Conservation (phyloP, 2,797 vertebrate species). For the Lindbergichthys nudifrons region DNA sequence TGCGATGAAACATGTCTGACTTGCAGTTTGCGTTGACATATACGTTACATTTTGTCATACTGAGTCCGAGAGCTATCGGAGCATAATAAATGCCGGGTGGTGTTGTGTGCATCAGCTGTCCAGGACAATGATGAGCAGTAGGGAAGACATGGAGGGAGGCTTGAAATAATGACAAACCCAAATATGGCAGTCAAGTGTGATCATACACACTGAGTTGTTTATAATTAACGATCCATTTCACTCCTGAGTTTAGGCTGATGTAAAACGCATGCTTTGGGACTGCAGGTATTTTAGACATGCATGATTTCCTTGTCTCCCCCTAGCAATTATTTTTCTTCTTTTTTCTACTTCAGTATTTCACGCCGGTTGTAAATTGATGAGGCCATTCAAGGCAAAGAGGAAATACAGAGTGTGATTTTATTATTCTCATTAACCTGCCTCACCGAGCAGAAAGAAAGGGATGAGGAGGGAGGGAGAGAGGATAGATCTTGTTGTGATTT, state of each 20-base stretch:
- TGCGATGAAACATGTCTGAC: slow-evolving; percentile 37
- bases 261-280: slow-evolving; percentile 80
- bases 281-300: slow-evolving; percentile 85
- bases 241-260: slow-evolving; percentile 64
- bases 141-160: slow-evolving; percentile 50
- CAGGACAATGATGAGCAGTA: slow-evolving; percentile 41
- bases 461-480: slow-evolving; percentile 58
- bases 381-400: slow-evolving; percentile 85
- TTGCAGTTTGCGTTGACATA: slow-evolving; percentile 40
- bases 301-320: slow-evolving; percentile 68
- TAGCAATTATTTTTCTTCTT: slow-evolving; percentile 2
- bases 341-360: slow-evolving; percentile 69
- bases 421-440: slow-evolving; percentile 89
- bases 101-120: slow-evolving; percentile 45
- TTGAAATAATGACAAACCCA: slow-evolving; percentile 61
- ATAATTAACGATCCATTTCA: slow-evolving; percentile 72
- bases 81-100: slow-evolving; percentile 6
- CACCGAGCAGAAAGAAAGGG: slow-evolving; percentile 76
- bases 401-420: slow-evolving; percentile 95
- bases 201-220: slow-evolving; percentile 81
- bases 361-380: slow-evolving; percentile 86
- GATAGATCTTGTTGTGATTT: slow-evolving; percentile 63
- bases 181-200: slow-evolving; percentile 60
- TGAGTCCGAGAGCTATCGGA: slow-evolving; percentile 5
- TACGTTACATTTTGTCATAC: slow-evolving; percentile 19